A percentile compares a stretch with the other conserved stretches of the same genome.
Evolutionary conservation across 2,888 invertebrate genomes (phyloP).

Genomic region (Charanyca ferruginea): DNA sequence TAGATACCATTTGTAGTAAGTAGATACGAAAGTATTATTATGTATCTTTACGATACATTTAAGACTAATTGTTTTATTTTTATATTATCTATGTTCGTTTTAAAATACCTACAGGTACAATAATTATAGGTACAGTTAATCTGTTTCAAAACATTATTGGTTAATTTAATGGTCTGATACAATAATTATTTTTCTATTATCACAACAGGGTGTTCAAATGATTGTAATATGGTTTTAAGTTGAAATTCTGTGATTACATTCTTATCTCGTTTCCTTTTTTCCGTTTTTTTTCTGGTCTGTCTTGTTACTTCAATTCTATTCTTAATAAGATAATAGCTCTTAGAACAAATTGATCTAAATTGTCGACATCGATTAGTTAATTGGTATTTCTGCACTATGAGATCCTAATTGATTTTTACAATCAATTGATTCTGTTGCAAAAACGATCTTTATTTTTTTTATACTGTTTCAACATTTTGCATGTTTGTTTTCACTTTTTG

Average conservation of each 20-base stretch:
- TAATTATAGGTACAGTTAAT: neutral
- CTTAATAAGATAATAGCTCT: constrained; percentile 26
- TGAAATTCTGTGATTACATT: constrained; percentile 60
- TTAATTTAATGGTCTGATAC: neutral
- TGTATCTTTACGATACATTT: too few species aligned
- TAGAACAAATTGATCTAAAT: constrained; percentile 52
- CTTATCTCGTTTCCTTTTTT: constrained; percentile 15
- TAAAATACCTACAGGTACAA: too few species aligned
- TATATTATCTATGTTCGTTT: too few species aligned
- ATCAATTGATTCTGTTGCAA: constrained; percentile 79
- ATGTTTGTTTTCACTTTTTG: constrained; percentile 75
- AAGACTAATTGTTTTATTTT: too few species aligned
- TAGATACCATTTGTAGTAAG: too few species aligned
- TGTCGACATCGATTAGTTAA: constrained; percentile 44
- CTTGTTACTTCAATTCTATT: constrained; percentile 39
- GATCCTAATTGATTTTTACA: constrained; percentile 63
- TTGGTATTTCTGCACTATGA: constrained; percentile 38
- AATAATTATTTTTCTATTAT: constrained; percentile 34
- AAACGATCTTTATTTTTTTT: constrained; percentile 65
- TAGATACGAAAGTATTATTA: too few species aligned
- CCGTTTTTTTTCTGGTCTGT: constrained; percentile 28
- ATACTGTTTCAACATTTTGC: constrained; percentile 56
- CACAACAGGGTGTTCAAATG: constrained; percentile 26
- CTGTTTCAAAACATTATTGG: constrained; percentile 15
- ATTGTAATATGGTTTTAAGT: constrained; percentile 45